Base-by-base conservation (phyloP, 64 coral and sea anemone species). In the Porites lutea region DNA sequence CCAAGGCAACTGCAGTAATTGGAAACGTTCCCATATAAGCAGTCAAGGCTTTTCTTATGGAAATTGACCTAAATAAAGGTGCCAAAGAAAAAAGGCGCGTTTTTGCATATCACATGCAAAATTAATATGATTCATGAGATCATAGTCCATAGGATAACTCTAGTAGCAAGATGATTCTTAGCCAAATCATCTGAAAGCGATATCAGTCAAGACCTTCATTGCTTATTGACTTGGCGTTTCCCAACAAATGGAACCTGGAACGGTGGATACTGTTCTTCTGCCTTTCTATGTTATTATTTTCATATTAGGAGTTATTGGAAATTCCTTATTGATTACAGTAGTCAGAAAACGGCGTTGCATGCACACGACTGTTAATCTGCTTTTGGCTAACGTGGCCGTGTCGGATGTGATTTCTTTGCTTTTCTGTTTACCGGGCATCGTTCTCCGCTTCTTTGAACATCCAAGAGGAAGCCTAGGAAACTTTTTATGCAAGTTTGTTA, bases 281-380 rank as follows among this genome's bases (percentile, higher is more conserved):
- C 54, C 92, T 19, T 62, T 94, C 50, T 82, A 94, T 58, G 20
- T 53, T 2, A 21, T 94, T 2, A 23, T 89, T 22, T 72, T 94
- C 47, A 72, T 91, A 22, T 52, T 74, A 8, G 93, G 93, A 12
- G 47, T 85, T 9, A 59, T 76, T 20, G 93, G 93, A 16, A 95
- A 95, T 66, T 68, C 44, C 19, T 75, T 90, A 57, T 88, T 95
- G 60, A 66, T 95, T 87, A 74, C 75, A 8, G 72, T 95, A 27
- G 88, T 91, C 4, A 58, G 88, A 18, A 90, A 55, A 60, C 72
- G 69, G 15, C 80, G 88, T 13, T 59, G 71, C 6, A 95, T 95
- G 93, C 88, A 95, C 5, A 95, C 88, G 18, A 76, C 71, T 13
- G 91, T 88, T 19, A 95, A 95, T 44, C 86, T 86, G 22, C 93